A percentile compares a stretch with the other conserved stretches of the same genome.
Evolutionary conservation across 2,113 vertebrate species (phyloP).

Genomic region (Oncorhynchus tshawytscha): DNA sequence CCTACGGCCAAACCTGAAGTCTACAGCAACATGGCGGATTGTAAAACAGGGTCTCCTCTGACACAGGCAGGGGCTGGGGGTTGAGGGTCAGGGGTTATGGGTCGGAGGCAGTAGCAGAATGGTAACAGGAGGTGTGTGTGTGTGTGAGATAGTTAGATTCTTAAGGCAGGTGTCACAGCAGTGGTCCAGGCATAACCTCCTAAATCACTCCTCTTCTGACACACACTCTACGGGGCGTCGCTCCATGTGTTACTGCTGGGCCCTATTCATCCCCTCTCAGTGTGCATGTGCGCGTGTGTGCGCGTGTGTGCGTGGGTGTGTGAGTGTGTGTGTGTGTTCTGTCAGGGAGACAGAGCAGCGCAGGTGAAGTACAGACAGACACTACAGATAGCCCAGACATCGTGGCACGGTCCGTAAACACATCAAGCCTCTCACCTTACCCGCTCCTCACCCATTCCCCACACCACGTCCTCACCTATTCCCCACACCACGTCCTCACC

Average conservation of each 20-base stretch:
- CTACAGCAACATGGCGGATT: background rate
- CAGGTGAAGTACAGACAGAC: slow-evolving; percentile 60
- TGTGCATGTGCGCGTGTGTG: slow-evolving; percentile 8
- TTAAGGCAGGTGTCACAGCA: slow-evolving; percentile 74
- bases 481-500: too few species aligned
- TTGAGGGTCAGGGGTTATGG: slow-evolving; percentile 17
- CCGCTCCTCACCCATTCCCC: background rate
- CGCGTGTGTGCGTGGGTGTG: background rate
- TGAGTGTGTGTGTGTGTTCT: slow-evolving; percentile 5
- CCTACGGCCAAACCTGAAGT: background rate
- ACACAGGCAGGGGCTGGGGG: background rate
- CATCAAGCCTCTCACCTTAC: slow-evolving; percentile 78
- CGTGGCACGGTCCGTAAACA: slow-evolving; percentile 74
- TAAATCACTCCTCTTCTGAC: slow-evolving; percentile 75
- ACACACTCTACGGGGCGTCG: slow-evolving; percentile 71
- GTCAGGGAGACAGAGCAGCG: slow-evolving; percentile 55
- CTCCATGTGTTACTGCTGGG: slow-evolving; percentile 71
- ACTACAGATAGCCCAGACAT: slow-evolving; percentile 74
- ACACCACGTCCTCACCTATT: too few species aligned
- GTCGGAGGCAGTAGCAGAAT: slow-evolving; percentile 15
- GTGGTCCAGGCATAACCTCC: slow-evolving; percentile 60
- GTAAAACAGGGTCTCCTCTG: background rate
- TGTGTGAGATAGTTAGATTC: slow-evolving; percentile 52
- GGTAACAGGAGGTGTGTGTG: slow-evolving; percentile 21
- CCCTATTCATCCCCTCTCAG: slow-evolving; percentile 29